Conservation (phyloP, 2,888 invertebrate species). For the Limenitis camilla region DNA sequence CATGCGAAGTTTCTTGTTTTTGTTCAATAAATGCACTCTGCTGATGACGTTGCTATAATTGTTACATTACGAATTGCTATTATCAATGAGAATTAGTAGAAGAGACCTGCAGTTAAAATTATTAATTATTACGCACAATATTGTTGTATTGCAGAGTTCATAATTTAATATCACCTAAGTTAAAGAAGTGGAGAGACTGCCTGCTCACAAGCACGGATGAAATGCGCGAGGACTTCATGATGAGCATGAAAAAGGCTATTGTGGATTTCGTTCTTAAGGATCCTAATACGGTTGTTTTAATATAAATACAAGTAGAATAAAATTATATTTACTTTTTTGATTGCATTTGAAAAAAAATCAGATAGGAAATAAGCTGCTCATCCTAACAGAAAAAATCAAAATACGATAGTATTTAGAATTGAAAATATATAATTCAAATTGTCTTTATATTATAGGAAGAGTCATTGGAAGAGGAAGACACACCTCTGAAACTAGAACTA, state of each 20-base stretch:
- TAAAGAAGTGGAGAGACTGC: slow-evolving; percentile 77
- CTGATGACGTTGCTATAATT: too few species aligned
- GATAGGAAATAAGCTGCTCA: too few species aligned
- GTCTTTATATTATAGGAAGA: slow-evolving; percentile 47
- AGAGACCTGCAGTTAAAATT: background rate
- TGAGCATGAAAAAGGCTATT: slow-evolving; percentile 92
- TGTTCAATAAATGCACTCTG: too few species aligned
- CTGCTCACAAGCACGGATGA: slow-evolving; percentile 80
- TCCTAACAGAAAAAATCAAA: too few species aligned
- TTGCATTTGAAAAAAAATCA: background rate
- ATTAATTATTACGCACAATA: background rate
- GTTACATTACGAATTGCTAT: too few species aligned
- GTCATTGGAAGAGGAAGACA: slow-evolving; percentile 64
- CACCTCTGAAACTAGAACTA: slow-evolving; percentile 74
- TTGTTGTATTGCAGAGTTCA: slow-evolving; percentile 76
- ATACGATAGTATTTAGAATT: too few species aligned
- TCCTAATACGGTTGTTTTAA: slow-evolving; percentile 67
- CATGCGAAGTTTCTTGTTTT: too few species aligned
- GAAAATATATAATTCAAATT: background rate
- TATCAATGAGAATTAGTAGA: too few species aligned
- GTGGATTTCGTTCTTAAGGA: slow-evolving; percentile 93
- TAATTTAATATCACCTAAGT: slow-evolving; percentile 75
- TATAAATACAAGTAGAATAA: background rate
- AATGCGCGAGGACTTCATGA: slow-evolving; percentile 88
- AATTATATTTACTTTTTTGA: background rate